These are phyloP conservation scores for Callorhinus ursinus DNA, from an alignment of 2,113 vertebrate genomes.

Conservation along the genomic window DNA sequence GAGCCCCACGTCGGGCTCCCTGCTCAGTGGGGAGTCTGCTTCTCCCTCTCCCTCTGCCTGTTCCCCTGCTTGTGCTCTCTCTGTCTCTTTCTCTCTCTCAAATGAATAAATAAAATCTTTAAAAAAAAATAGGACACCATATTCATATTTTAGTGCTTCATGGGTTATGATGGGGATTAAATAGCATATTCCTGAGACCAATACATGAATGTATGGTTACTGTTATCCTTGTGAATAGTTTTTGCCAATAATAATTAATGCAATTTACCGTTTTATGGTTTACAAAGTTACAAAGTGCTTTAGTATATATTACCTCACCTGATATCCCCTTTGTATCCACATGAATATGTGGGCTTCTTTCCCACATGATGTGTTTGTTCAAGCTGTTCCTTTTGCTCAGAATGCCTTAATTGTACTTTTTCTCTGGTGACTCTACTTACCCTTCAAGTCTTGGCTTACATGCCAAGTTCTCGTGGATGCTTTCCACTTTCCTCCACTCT, in stretches of 20 bases:
- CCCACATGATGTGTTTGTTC: not conserved
- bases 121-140: not conserved
- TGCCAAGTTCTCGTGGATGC: not conserved
- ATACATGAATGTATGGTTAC: not conserved
- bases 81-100: too few species aligned
- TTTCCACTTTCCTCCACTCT: not conserved
- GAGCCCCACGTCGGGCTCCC: too few species aligned
- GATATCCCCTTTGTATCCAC: not conserved
- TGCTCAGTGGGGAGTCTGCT: too few species aligned
- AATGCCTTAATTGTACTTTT: not conserved
- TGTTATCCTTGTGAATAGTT: not conserved
- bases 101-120: too few species aligned
- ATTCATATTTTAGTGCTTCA: not conserved
- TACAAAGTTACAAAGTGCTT: not conserved
- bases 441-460: not conserved
- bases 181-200: not conserved
- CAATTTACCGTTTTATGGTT: not conserved
- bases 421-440: not conserved
- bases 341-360: not conserved
- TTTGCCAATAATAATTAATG: constrained; percentile 36
- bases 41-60: too few species aligned
- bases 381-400: not conserved
- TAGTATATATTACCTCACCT: not conserved
- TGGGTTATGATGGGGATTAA: not conserved
- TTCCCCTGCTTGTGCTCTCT: too few species aligned